phyloP scores from a whole-genome alignment of 1,140 invertebrate species.

The Phthorimaea operculella region DNA sequence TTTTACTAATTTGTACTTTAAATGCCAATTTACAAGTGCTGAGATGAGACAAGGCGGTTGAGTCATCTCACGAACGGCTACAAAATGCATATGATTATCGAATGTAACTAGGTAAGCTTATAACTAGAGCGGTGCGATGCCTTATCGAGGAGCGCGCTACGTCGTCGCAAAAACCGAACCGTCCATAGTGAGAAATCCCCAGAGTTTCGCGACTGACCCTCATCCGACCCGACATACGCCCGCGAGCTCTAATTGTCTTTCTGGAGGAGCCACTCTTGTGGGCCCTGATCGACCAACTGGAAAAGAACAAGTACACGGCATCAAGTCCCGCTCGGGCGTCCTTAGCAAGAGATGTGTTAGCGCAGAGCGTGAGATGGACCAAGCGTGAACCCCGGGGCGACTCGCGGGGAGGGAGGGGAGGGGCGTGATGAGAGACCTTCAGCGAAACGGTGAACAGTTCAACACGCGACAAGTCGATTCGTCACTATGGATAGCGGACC shows the following conservation, averaged over 20 bases:
- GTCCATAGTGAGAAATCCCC: slow-evolving; percentile 63
- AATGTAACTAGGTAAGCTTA: slow-evolving; percentile 60
- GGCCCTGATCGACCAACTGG: slow-evolving; percentile 67
- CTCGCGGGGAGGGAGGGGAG: slow-evolving; percentile 17
- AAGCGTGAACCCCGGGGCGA: slow-evolving; percentile 34
- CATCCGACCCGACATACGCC: slow-evolving; percentile 44
- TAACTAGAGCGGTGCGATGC: slow-evolving; percentile 65
- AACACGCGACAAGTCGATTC: slow-evolving; percentile 48
- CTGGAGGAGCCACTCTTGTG: slow-evolving; percentile 66
- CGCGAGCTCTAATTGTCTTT: slow-evolving; percentile 65
- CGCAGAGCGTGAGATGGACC: slow-evolving; percentile 56
- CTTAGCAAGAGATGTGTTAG: slow-evolving; percentile 19
- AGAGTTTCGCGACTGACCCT: slow-evolving; percentile 60
- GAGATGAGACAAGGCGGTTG: slow-evolving; percentile 58
- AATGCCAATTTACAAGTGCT: slow-evolving; percentile 66
- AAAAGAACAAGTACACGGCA: slow-evolving; percentile 66
- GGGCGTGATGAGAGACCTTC: slow-evolving; percentile 63
- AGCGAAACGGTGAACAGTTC: slow-evolving; percentile 59
- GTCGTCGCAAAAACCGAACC: slow-evolving; percentile 53
- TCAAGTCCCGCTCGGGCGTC: slow-evolving; percentile 51
- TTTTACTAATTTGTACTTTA: slow-evolving; percentile 69
- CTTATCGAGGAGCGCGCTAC: slow-evolving; percentile 60
- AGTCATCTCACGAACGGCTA: slow-evolving; percentile 57
- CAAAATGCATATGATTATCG: slow-evolving; percentile 45
- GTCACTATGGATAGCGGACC: slow-evolving; percentile 56